phyloP scores from a whole-genome alignment of 2,888 invertebrate genomes.

The Ennomos quercinarius region DNA sequence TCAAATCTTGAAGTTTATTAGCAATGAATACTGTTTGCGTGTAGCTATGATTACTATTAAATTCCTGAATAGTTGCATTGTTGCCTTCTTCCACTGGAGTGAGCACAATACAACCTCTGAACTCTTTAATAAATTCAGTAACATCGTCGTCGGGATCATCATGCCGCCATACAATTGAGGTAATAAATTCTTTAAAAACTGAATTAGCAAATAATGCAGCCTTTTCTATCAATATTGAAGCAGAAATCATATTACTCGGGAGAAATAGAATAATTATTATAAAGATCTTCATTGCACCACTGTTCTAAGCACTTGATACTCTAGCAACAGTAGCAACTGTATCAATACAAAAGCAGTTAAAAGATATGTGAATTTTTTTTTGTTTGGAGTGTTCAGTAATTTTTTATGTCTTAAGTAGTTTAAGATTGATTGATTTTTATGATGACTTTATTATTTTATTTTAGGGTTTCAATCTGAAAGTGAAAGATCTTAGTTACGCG shows the following conservation, averaged over 20 bases:
- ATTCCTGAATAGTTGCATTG: constrained; percentile 27
- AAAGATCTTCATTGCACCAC: constrained; percentile 7
- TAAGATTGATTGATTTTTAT: no score
- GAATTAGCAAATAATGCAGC: constrained; percentile 51
- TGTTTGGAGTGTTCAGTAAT: no score
- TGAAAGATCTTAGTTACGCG: no score
- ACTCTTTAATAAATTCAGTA: constrained; percentile 48
- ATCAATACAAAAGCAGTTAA: no score
- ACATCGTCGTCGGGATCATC: constrained; percentile 40
- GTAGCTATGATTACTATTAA: constrained; percentile 42
- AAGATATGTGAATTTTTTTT: no score
- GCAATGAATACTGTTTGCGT: constrained; percentile 60
- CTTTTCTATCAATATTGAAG: constrained; percentile 39
- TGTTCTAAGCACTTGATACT: no score
- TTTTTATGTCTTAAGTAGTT: no score
- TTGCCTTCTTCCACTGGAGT: constrained; percentile 37
- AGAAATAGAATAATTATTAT: not conserved
- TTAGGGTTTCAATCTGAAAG: no score
- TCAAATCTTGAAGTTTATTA: constrained; percentile 47
- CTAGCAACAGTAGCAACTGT: no score
- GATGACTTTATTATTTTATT: no score
- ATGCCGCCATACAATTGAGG: constrained; percentile 53
- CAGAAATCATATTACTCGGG: not conserved
- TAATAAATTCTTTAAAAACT: constrained; percentile 46
- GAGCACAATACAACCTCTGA: constrained; percentile 47